phyloP scores from a whole-genome alignment of 1,140 invertebrate genomes.

The Drosophila kanapiae region DNA sequence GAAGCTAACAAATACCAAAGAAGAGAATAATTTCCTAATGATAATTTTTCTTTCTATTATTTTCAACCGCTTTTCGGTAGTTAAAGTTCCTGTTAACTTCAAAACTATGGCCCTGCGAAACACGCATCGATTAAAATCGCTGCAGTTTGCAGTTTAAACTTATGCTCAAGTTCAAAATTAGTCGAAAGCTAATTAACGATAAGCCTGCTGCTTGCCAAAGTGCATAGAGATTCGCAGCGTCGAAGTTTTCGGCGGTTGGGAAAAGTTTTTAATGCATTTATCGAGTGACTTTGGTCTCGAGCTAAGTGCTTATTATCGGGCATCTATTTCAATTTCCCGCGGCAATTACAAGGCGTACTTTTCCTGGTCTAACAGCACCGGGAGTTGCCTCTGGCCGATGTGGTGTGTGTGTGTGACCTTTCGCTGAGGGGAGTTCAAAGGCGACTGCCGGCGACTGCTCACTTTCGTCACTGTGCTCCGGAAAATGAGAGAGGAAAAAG shows the following conservation, averaged over 20 bases:
- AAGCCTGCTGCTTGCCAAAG: conserved; percentile 54
- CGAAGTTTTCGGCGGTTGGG: conserved; percentile 49
- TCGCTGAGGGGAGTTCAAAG: conserved; percentile 48
- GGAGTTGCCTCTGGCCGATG: background rate
- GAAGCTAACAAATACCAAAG: background rate
- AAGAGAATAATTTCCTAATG: background rate
- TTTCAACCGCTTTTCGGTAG: background rate
- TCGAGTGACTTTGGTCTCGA: conserved; percentile 68
- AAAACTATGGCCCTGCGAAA: too few relatives aligned
- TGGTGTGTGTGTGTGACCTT: conserved; percentile 33
- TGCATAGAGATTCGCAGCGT: conserved; percentile 19
- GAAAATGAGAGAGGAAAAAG: conserved; percentile 22
- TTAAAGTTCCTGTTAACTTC: background rate
- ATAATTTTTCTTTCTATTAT: background rate
- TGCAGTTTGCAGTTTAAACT: conserved; percentile 57
- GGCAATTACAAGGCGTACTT: conserved; percentile 71
- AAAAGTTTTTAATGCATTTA: conserved; percentile 81
- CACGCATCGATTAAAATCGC: conserved; percentile 63
- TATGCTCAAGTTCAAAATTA: conserved; percentile 78
- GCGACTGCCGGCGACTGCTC: conserved; percentile 45
- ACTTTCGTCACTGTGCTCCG: conserved; percentile 23
- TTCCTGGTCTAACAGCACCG: conserved; percentile 2
- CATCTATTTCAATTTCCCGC: conserved; percentile 81
- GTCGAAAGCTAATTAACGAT: conserved; percentile 80
- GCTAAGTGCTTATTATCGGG: conserved; percentile 81